A percentile compares a stretch with the other conserved stretches of the same genome.
Evolutionary conservation across 1,140 invertebrate genomes (phyloP).

Genomic region (Reticulitermes speratus): DNA sequence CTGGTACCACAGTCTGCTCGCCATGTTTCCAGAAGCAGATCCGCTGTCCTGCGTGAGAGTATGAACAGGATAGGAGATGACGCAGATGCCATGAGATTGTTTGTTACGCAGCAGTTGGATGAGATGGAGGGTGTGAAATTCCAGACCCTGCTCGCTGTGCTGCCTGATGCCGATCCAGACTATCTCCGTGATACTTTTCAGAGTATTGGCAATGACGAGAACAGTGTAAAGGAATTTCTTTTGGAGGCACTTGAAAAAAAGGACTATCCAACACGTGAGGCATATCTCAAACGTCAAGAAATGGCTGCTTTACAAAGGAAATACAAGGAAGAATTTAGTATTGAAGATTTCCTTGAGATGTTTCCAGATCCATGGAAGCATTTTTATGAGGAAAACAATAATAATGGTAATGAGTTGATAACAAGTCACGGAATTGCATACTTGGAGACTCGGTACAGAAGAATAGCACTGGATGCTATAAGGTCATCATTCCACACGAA

Average conservation of each 20-base stretch:
- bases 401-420: not conserved
- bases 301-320: slow-evolving; percentile 45
- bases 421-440: not conserved
- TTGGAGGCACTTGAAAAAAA: slow-evolving; percentile 45
- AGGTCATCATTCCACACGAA: not conserved
- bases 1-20: not conserved
- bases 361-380: slow-evolving; percentile 55
- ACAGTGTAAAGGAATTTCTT: slow-evolving; percentile 45
- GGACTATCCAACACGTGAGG: slow-evolving; percentile 55
- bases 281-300: slow-evolving; percentile 47
- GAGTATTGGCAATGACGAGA: slow-evolving; percentile 37
- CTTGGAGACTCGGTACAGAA: not conserved
- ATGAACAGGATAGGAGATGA: not conserved
- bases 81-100: not conserved
- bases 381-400: slow-evolving; percentile 43
- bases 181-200: slow-evolving; percentile 49
- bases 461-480: not conserved
- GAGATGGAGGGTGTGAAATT: not conserved
- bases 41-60: not conserved
- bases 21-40: not conserved
- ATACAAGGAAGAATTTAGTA: slow-evolving; percentile 49
- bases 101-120: not conserved
- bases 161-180: slow-evolving; percentile 54
- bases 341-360: slow-evolving; percentile 54
- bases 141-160: slow-evolving; percentile 35